Conservation (phyloP, 1,140 invertebrate species). For the Nixonia krombeini region DNA sequence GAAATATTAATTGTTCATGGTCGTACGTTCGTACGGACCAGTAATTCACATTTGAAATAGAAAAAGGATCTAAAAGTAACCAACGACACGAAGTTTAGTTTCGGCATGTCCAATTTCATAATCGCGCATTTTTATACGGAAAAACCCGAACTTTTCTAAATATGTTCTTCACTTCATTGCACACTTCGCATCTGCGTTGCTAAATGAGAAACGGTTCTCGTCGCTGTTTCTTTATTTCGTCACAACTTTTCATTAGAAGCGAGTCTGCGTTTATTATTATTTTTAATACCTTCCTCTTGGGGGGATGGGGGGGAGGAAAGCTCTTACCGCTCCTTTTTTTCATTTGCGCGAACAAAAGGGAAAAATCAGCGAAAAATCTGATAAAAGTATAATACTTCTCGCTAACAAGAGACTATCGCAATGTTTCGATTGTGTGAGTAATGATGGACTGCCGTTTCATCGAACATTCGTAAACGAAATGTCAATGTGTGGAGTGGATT, state of each 20-base stretch:
- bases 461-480: constrained; percentile 62
- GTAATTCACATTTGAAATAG: too few relatives aligned
- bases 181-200: too few relatives aligned
- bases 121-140: too few relatives aligned
- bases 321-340: constrained; percentile 32
- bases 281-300: constrained; percentile 43
- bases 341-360: constrained; percentile 39
- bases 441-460: constrained; percentile 52
- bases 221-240: constrained; percentile 18
- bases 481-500: constrained; percentile 63
- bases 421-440: constrained; percentile 44
- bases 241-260: constrained; percentile 35
- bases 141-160: too few relatives aligned
- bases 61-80: too few relatives aligned
- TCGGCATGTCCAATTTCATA: too few relatives aligned
- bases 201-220: too few relatives aligned
- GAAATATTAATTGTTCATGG: too few relatives aligned
- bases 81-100: too few relatives aligned
- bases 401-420: constrained; percentile 48
- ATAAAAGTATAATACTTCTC: constrained; percentile 47
- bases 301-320: constrained; percentile 14
- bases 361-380: constrained; percentile 45
- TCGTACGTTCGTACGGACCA: too few relatives aligned
- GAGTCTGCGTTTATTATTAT: constrained; percentile 42
- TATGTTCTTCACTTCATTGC: too few relatives aligned